Evolutionary conservation across 2,797 vertebrate genomes (phyloP).

Genomic region (Takifugu ocellatus): DNA sequence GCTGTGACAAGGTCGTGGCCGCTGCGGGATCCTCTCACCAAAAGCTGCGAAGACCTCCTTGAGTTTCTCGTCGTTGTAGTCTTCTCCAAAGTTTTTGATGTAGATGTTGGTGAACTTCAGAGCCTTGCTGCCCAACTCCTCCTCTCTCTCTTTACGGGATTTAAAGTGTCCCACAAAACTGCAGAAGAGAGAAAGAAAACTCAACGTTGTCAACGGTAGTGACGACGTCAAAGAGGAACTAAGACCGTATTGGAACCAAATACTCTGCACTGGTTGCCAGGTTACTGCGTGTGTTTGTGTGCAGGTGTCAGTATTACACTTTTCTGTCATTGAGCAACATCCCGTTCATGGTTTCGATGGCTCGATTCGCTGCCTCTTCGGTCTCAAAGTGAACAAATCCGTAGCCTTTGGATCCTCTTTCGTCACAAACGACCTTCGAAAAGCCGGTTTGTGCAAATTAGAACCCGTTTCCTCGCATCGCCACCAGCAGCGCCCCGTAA

Average conservation of each 20-base stretch:
- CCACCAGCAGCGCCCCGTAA: neutral
- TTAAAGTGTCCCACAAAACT: conserved; percentile 98
- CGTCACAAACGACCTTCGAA: conserved; percentile 89
- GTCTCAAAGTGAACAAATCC: conserved; percentile 99
- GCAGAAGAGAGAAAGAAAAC: conserved; percentile 15
- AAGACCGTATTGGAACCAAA: no score
- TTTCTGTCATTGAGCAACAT: conserved; percentile 97
- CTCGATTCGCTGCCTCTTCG: conserved; percentile 87
- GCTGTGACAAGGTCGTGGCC: no score
- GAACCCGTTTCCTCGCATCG: no score
- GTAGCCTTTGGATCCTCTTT: conserved; percentile 92
- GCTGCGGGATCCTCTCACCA: conserved; percentile 68
- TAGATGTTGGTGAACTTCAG: conserved; percentile 96
- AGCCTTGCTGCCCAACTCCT: conserved; percentile 84
- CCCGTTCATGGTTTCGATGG: conserved; percentile 95
- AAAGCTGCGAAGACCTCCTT: conserved; percentile 85
- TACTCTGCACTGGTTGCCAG: no score
- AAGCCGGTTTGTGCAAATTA: neutral
- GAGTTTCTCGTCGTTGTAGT: conserved; percentile 83
- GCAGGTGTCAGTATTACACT: conserved; percentile 77
- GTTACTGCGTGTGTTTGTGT: neutral
- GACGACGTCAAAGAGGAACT: no score
- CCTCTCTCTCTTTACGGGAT: conserved; percentile 89
- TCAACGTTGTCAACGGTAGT: neutral
- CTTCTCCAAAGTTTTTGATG: conserved; percentile 95